phyloP scores from a whole-genome alignment of 2,888 invertebrate species.

The Drosophila mulleri region DNA sequence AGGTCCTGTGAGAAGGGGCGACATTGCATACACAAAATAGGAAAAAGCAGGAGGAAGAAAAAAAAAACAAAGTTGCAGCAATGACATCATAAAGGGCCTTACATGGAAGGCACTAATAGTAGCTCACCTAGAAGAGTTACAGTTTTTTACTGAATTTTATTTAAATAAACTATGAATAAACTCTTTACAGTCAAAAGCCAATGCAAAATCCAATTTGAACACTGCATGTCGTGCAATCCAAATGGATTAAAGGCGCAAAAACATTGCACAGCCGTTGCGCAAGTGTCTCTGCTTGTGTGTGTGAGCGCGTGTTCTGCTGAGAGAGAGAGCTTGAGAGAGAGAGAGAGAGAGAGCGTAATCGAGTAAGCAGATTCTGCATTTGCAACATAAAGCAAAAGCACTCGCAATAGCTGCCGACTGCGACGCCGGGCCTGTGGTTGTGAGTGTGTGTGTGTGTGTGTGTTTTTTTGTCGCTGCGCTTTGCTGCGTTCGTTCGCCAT shows the following conservation, averaged over 20 bases:
- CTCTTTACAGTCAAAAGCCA: neutral
- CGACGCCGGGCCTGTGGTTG: too few species aligned
- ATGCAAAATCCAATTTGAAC: slow-evolving; percentile 18
- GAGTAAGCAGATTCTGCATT: slow-evolving; percentile 64
- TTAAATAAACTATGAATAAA: neutral
- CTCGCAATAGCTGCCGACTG: too few species aligned
- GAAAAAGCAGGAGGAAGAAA: slow-evolving; percentile 44
- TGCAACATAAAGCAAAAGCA: slow-evolving; percentile 54
- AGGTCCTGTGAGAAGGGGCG: slow-evolving; percentile 41
- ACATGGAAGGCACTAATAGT: neutral
- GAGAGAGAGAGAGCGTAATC: slow-evolving; percentile 10
- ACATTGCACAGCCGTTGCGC: slow-evolving; percentile 58
- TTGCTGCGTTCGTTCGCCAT: slow-evolving; percentile 47
- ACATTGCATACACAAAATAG: slow-evolving; percentile 72
- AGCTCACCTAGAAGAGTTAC: neutral
- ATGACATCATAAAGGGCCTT: slow-evolving; percentile 46
- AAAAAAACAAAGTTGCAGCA: slow-evolving; percentile 68
- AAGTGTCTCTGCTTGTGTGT: slow-evolving; percentile 56
- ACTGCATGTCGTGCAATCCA: slow-evolving; percentile 77
- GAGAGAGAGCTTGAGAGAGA: slow-evolving; percentile 9
- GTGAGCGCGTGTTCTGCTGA: slow-evolving; percentile 15
- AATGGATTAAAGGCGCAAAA: slow-evolving; percentile 66
- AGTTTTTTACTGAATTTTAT: slow-evolving; percentile 5
- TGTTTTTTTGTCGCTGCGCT: slow-evolving; percentile 58
- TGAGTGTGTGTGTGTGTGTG: slow-evolving; percentile 1